Evolutionary conservation across 2,113 vertebrate species (phyloP).

Genomic region (Pterocles gutturalis): DNA sequence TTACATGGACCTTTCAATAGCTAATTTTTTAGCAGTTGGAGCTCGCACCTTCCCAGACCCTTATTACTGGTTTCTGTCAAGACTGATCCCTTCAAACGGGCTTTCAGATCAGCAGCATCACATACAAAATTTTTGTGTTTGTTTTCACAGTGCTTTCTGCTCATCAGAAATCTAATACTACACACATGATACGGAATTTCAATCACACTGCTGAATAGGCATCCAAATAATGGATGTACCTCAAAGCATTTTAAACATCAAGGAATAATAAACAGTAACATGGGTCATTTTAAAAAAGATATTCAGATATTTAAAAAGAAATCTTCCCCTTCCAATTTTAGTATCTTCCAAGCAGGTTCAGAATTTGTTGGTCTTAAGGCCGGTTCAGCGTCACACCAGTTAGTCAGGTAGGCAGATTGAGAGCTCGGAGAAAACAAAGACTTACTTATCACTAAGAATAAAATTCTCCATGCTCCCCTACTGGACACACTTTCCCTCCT

Average conservation of each 20-base stretch:
- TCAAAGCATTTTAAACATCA: not conserved
- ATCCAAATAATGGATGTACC: not conserved
- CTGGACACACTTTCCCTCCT: not conserved
- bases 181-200: not conserved
- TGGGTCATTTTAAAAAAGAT: not conserved
- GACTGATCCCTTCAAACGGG: not conserved
- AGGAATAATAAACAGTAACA: not conserved
- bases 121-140: not conserved
- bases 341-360: not conserved
- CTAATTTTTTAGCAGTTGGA: not conserved
- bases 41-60: not conserved
- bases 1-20: not conserved
- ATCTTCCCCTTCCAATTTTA: not conserved
- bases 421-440: not conserved
- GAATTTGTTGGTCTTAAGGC: not conserved
- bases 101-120: not conserved
- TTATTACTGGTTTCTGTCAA: not conserved
- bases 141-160: not conserved
- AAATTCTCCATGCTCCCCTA: not conserved
- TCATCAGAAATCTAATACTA: not conserved
- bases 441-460: not conserved
- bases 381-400: not conserved
- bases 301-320: not conserved
- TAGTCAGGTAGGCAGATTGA: not conserved
- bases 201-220: not conserved